Percentiles rank a stretch among this genome's conserved stretches.
Evolutionary conservation across 2,797 vertebrate species (phyloP).

Genomic region (Mus spretus): DNA sequence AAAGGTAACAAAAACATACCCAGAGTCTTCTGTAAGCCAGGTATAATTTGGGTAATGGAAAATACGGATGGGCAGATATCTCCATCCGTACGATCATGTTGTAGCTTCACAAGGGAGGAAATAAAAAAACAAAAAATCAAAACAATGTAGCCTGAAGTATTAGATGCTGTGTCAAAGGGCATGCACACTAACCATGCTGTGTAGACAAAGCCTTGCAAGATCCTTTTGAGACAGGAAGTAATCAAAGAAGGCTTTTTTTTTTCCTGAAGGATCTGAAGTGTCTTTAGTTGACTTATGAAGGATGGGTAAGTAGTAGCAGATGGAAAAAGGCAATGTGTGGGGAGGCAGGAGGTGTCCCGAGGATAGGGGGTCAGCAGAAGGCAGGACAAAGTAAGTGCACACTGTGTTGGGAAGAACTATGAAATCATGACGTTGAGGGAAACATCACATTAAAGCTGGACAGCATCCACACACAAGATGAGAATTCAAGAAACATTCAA

Average conservation of each 20-base stretch:
- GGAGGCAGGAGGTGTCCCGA: not conserved
- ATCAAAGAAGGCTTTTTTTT: conserved; percentile 18
- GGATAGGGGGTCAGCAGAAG: not conserved
- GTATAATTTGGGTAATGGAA: not conserved
- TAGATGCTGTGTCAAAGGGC: not conserved
- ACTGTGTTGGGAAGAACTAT: not conserved
- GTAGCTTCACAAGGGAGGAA: not conserved
- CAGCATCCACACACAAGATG: not conserved
- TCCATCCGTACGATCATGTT: not conserved
- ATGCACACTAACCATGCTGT: no score
- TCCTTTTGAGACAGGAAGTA: not conserved
- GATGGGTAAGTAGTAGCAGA: not conserved
- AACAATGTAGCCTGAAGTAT: no score
- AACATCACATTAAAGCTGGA: not conserved
- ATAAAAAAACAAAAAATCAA: no score
- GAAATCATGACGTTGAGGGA: not conserved
- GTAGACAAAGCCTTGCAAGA: not conserved
- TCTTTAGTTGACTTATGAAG: not conserved
- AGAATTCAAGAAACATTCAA: not conserved
- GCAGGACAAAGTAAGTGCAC: not conserved
- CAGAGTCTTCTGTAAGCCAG: not conserved
- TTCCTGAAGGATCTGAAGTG: not conserved
- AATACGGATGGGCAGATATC: not conserved
- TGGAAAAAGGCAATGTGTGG: not conserved
- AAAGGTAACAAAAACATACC: not conserved